Percentiles rank a stretch among this genome's conserved stretches.
Conservation (phyloP, 2,797 vertebrate genomes). For the Graptemys geographica region DNA sequence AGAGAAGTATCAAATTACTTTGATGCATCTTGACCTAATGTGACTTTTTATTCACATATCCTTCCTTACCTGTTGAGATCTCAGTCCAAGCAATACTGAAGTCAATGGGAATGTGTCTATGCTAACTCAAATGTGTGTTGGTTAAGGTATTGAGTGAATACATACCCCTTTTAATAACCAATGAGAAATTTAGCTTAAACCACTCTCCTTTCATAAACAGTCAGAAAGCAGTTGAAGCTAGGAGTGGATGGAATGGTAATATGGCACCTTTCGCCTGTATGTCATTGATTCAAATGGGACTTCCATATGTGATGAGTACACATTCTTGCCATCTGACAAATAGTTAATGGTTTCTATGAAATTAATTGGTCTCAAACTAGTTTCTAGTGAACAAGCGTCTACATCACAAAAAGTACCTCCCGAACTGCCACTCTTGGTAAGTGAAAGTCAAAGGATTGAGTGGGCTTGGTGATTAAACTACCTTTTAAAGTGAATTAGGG, state of each 20-base stretch:
- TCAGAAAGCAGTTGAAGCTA: background rate
- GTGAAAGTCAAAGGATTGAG: background rate
- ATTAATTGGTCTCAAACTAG: background rate
- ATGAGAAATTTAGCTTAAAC: accelerated
- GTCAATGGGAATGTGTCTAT: background rate
- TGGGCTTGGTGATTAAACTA: background rate
- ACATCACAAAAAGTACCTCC: background rate
- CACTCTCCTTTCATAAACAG: background rate
- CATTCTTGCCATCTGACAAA: background rate
- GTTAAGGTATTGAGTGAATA: background rate
- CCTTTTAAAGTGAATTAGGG: background rate
- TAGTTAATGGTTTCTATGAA: background rate
- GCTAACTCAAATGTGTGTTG: background rate
- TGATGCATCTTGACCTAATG: accelerated
- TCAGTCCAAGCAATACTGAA: background rate
- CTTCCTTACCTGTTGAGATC: background rate
- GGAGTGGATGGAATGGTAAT: background rate
- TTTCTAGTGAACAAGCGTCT: background rate
- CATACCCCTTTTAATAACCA: background rate
- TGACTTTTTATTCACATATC: background rate
- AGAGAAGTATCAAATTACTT: background rate
- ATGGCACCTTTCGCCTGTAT: background rate
- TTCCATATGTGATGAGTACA: background rate
- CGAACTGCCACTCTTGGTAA: background rate
- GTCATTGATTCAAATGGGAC: background rate